Evolutionary conservation across 1,140 invertebrate genomes (phyloP).

Genomic region (Nephotettix cincticeps): DNA sequence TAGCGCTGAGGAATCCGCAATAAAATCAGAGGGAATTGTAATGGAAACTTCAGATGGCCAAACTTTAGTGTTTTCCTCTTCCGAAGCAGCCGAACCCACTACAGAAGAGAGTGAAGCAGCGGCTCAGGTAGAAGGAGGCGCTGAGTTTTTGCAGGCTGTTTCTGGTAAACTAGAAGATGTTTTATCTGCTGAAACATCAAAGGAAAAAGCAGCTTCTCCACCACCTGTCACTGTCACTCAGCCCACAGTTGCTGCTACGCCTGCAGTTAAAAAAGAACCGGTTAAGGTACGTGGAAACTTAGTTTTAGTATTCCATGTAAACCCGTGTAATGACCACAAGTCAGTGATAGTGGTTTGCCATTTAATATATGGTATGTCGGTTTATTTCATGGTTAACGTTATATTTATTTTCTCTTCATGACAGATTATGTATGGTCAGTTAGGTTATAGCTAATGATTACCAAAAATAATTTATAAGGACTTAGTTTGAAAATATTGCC

Average conservation of each 20-base stretch:
- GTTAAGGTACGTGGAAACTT: too few relatives aligned
- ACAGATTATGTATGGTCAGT: too few relatives aligned
- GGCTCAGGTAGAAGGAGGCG: constrained; percentile 14
- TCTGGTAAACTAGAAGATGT: constrained; percentile 13
- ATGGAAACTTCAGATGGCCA: constrained; percentile 32
- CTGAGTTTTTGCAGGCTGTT: constrained; percentile 17
- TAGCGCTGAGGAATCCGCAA: constrained; percentile 33
- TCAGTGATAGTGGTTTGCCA: too few relatives aligned
- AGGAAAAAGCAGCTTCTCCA: not conserved
- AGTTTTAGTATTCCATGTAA: too few relatives aligned
- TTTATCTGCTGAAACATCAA: not conserved
- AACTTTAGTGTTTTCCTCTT: constrained; percentile 22
- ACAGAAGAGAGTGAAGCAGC: not conserved
- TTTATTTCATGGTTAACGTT: too few relatives aligned
- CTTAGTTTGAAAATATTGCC: too few relatives aligned
- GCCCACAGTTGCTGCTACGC: not conserved
- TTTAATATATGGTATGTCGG: too few relatives aligned
- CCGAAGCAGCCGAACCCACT: not conserved
- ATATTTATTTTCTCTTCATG: too few relatives aligned
- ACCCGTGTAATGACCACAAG: too few relatives aligned
- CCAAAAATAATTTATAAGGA: too few relatives aligned
- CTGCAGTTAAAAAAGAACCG: not conserved
- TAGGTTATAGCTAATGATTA: too few relatives aligned
- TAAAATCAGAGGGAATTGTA: constrained; percentile 35
- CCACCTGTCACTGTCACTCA: not conserved